Base-by-base conservation (phyloP, 2,797 vertebrate genomes). In the Coregonus suidteri region DNA sequence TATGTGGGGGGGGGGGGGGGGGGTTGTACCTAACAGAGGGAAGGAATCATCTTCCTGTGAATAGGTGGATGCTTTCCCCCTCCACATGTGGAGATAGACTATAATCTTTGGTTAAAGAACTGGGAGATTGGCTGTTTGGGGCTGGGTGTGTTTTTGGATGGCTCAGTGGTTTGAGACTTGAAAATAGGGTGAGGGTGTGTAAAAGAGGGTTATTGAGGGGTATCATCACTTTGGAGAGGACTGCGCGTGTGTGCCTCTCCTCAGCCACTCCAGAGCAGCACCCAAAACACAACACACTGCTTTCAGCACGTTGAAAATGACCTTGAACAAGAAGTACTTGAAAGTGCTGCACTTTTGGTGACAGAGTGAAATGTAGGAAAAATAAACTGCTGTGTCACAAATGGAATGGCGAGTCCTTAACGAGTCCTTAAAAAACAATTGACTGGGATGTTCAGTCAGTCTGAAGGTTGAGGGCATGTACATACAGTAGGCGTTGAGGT, bases 31-130 rank as follows among this genome's bases (percentile, higher is more conserved):
- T 66, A 31, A 1, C 3, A 51, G 30, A 41, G 47, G 41, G n/a
- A 51, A 41, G 47, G 37, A 71, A 71, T 51, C 18, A 71, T 71
- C 37, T 51, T 14, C 41, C 30, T 20, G 35, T 9, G 35, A 20
- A 51, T 47, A 41, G 35, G 68, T 47, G 51, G 25, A 16, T 34
- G 4, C 15, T n/a, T 73, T 6, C 25, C 71, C 15, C 52, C 3
- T 18, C 51, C 64, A 31, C 16, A n/a, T 59, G 56, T 18, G 6
- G 56, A 51, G 41, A 56, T 7, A 56, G 25, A 70, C 25, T 31
- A 73, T 53, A 73, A 53, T 70, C 6, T 9, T 47, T 47, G 35
- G 35, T 34, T 54, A 54, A 73, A 73, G 6, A 54, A 73, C 25
- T 54, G 25, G 52, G 3, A 31, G 47, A 25, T 54, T 71, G 41